A percentile compares a stretch with the other conserved stretches of the same genome.
These are phyloP conservation scores for Ephydatia muelleri DNA, from an alignment of 37 sponge, comb jelly and placozoan genomes.

Conservation along the genomic window DNA sequence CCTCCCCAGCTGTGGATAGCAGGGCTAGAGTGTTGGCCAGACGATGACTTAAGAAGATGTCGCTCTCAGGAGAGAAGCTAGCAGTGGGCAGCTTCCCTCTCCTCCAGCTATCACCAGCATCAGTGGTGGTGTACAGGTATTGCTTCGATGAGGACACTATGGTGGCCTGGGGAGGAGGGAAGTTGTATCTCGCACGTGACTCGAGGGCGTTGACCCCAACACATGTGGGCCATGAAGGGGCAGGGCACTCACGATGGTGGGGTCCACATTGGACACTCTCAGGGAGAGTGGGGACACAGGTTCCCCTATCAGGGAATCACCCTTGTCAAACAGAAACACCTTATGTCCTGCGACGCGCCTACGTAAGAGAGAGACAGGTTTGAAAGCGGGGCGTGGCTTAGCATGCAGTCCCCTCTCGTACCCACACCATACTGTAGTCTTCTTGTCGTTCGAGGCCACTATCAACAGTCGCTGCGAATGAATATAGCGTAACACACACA, in stretches of 20 bases:
- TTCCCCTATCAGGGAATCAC: neutral
- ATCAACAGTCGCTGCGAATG: constrained; percentile 22
- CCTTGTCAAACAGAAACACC: constrained; percentile 14
- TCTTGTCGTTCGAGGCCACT: constrained; percentile 24
- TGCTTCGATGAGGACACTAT: constrained; percentile 27
- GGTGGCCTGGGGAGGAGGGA: neutral
- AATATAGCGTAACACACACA: neutral
- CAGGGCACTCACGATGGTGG: neutral
- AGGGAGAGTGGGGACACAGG: constrained; percentile 34
- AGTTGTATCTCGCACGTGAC: neutral
- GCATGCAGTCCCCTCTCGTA: neutral
- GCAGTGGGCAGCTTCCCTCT: constrained; percentile 19
- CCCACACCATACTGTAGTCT: constrained; percentile 45
- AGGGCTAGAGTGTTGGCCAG: constrained; percentile 38
- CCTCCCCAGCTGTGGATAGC: neutral
- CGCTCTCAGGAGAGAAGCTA: constrained; percentile 25
- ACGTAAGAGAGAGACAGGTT: neutral
- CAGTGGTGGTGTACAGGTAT: constrained; percentile 31
- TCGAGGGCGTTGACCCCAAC: neutral
- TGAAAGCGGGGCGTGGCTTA: neutral
- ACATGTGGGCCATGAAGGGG: neutral
- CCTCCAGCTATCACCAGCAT: constrained; percentile 42
- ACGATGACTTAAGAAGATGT: constrained; percentile 30
- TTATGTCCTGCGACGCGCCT: neutral
- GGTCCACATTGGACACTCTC: constrained; percentile 27